Evolutionary conservation across 2,888 invertebrate species (phyloP).

Genomic region (Horisme vitalbata): DNA sequence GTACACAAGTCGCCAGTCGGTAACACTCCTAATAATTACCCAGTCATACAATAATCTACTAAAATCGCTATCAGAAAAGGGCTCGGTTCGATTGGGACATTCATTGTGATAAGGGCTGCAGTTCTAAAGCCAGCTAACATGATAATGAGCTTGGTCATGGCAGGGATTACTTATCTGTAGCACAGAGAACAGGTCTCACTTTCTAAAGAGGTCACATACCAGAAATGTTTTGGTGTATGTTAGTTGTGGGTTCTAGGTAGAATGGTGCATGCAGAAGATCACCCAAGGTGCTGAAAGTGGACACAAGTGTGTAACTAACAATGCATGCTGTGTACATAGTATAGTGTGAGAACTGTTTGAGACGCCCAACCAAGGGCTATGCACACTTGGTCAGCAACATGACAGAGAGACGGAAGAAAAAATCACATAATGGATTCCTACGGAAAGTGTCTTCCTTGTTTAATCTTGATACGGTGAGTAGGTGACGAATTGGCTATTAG

Average conservation of each 20-base stretch:
- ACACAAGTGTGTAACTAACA: slow-evolving; percentile 82
- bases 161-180: slow-evolving; percentile 58
- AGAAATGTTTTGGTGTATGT: slow-evolving; percentile 77
- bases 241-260: slow-evolving; percentile 81
- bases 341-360: slow-evolving; percentile 66
- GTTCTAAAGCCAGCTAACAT: slow-evolving; percentile 70
- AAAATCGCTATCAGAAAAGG: slow-evolving; percentile 78
- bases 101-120: slow-evolving; percentile 74
- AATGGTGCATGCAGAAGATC: slow-evolving; percentile 79
- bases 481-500: slow-evolving; percentile 45
- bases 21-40: slow-evolving; percentile 74
- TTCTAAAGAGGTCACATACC: slow-evolving; percentile 52
- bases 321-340: slow-evolving; percentile 83
- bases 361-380: slow-evolving; percentile 67
- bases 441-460: slow-evolving; percentile 94
- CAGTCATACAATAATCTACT: slow-evolving; percentile 65
- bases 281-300: slow-evolving; percentile 72
- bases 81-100: slow-evolving; percentile 68
- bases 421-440: slow-evolving; percentile 87
- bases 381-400: slow-evolving; percentile 73
- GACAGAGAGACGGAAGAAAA: slow-evolving; percentile 83
- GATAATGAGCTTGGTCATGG: slow-evolving; percentile 63
- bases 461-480: slow-evolving; percentile 92
- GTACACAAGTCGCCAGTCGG: slow-evolving; percentile 53
- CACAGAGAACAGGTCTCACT: slow-evolving; percentile 37